Conservation (phyloP, 2,113 vertebrate genomes). For the Sarotherodon lohbergeri region DNA sequence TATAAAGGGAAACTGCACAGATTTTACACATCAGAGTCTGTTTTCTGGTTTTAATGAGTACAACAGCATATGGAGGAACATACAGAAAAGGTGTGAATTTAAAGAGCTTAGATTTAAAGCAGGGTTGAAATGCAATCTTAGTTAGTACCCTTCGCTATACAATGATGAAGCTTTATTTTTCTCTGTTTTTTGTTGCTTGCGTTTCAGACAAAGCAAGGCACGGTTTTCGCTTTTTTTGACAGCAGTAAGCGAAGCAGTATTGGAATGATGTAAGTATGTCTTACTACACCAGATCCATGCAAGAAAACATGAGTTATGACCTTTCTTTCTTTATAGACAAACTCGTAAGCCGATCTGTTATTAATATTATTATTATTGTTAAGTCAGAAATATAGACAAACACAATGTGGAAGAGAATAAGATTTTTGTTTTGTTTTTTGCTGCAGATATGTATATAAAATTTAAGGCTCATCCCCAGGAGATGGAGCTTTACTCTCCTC, state of each 20-base stretch:
- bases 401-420: neutral
- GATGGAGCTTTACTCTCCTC: conserved; percentile 20
- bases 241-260: conserved; percentile 50
- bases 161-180: neutral
- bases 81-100: neutral
- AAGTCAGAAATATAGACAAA: neutral
- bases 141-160: neutral
- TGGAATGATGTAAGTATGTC: conserved; percentile 67
- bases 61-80: neutral
- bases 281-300: neutral
- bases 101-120: neutral
- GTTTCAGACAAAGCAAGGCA: conserved; percentile 63
- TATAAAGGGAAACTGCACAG: neutral
- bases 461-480: neutral
- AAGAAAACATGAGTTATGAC: neutral
- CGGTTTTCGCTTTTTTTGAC: conserved; percentile 61
- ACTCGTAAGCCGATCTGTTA: neutral
- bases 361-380: neutral
- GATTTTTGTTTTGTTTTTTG: neutral
- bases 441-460: neutral
- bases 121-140: neutral
- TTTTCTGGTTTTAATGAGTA: neutral
- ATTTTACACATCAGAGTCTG: neutral
- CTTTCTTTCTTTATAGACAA: neutral
- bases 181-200: neutral